phyloP scores from a whole-genome alignment of 2,113 vertebrate genomes.

The Psephotus haematonotus region DNA sequence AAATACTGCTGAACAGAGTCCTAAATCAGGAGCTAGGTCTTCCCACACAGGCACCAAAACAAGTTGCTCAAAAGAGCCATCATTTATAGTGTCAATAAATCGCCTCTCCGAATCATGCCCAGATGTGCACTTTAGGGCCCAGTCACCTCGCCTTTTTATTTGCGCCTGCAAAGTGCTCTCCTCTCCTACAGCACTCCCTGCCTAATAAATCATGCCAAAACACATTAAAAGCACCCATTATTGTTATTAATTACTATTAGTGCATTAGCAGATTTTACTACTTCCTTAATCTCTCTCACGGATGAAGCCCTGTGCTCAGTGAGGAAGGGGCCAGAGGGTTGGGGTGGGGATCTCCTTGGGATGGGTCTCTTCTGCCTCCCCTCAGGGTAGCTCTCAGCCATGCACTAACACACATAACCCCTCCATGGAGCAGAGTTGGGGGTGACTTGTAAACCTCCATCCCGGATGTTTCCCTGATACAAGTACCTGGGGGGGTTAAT shows the following conservation, averaged over 20 bases:
- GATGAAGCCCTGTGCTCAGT: background rate
- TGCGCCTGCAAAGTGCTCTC: background rate
- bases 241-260: constrained; percentile 62
- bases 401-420: background rate
- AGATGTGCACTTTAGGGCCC: constrained; percentile 56
- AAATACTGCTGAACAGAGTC: background rate
- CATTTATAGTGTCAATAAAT: constrained; percentile 65
- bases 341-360: background rate
- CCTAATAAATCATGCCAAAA: constrained; percentile 37
- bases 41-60: constrained; percentile 26
- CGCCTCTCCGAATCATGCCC: constrained; percentile 53
- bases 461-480: background rate
- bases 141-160: constrained; percentile 68
- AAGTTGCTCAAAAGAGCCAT: constrained; percentile 36
- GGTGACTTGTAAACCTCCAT: background rate
- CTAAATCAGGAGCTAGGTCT: constrained; percentile 50
- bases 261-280: constrained; percentile 44
- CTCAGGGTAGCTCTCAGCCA: background rate
- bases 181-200: background rate
- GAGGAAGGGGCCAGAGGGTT: fast-evolving
- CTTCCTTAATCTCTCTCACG: background rate
- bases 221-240: constrained; percentile 30
- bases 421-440: background rate
- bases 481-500: background rate
- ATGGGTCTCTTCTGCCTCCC: background rate